These are phyloP conservation scores for Argyra leucocephala DNA, from an alignment of 2,888 invertebrate genomes.

Conservation along the genomic window DNA sequence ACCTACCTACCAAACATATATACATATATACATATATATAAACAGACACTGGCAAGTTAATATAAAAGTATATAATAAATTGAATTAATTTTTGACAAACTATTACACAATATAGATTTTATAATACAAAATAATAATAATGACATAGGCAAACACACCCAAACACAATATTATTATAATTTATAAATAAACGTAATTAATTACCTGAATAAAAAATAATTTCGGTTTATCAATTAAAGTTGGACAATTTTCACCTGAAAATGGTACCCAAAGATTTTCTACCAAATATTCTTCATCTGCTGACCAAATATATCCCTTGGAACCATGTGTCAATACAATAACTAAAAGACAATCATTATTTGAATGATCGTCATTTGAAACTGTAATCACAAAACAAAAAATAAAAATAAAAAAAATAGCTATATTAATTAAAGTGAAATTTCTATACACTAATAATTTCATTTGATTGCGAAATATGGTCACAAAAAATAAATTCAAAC, in stretches of 20 bases:
- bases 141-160: no score
- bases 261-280: constrained; percentile 51
- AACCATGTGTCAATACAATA: constrained; percentile 58
- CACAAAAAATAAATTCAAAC: not conserved
- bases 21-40: no score
- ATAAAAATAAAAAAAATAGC: constrained; percentile 10
- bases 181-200: no score
- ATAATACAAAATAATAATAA: no score
- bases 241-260: constrained; percentile 51
- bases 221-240: constrained; percentile 60
- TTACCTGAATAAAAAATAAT: constrained; percentile 59
- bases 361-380: constrained; percentile 48
- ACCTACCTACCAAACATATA: no score
- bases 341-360: constrained; percentile 53
- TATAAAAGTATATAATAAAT: no score
- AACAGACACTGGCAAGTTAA: no score
- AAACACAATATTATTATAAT: no score
- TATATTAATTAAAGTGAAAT: constrained; percentile 5
- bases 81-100: no score
- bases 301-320: constrained; percentile 51
- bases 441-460: not conserved
- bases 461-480: no score
- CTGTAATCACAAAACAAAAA: constrained; percentile 32
- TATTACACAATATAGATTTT: no score
- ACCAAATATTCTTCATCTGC: constrained; percentile 49